Evolutionary conservation across 2,113 vertebrate genomes (phyloP), one percentile per base, ranked within the genome.

Genomic region (Gallinago undulata): DNA sequence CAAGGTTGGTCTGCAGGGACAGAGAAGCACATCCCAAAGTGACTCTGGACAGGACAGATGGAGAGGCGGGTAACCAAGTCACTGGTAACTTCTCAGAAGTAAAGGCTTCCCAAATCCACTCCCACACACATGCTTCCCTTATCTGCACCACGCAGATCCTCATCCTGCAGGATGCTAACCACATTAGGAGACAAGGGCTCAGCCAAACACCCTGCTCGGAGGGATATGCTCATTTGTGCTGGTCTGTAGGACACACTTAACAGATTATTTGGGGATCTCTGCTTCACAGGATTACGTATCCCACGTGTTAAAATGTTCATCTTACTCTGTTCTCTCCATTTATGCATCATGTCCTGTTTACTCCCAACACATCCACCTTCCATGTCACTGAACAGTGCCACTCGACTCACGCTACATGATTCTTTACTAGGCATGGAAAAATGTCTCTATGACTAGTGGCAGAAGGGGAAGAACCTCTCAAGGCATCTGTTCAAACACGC

Each of bases 101-200:
- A 66, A 47, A 1, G 25, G 37, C 57, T 72, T 76, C 63, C 39
- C 3, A 0, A 79, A 74, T 6, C 37, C 2, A 0, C 83, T 80
- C 55, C 15, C n/a, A 10, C 19, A 25, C 1, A 1, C 7, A 1
- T 0, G 0, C 35, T 60, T 66, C 23, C 67, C 75, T 83, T 80
- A 88, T 60, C 70, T 90, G 57, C 0, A 0, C 79, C 45, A 3
- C 12, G 86, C 91, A 90, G 86, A 79, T 47, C 25, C 74, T 62
- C 57, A 25, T 67, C 39, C 79, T 51, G 48, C 57, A 69, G 67
- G 75, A 67, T 88, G 91, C 72, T 89, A 68, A 66, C 48, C 67
- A 35, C 15, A 2, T 14, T 23, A 85, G 67, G 48, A 66, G 73
- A 31, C 53, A 27, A 64, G 77, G 41, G 30, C 59, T 91, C 68